Base-by-base conservation (phyloP, 2,888 invertebrate species). In the Mesorhabditis spiculigera region DNA sequence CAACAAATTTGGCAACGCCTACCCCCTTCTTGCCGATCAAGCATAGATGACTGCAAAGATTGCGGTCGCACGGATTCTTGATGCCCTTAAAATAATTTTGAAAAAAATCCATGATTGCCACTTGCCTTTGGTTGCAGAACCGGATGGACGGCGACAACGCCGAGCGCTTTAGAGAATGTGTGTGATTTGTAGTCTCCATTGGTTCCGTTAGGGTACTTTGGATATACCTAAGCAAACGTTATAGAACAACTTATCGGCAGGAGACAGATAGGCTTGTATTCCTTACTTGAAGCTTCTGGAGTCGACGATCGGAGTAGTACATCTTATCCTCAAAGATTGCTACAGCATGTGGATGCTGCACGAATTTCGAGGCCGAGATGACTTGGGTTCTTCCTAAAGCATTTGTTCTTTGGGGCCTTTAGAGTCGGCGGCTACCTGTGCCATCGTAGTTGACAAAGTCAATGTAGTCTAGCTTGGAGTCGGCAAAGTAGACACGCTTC, bases 371-470 rank as follows among this genome's bases (percentile, higher is more conserved):
- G 4, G 78, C 75, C 10, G 80, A 77, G 45, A 82, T 70, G 6
- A 82, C 82, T 69, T 83, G 83, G 0, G 78, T 78, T 41, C 82
- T 68, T 5, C 80, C 80, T 79, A 63, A 28, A 75, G 68, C 41
- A n/a, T 16, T 28, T 28, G 28, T 28, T 28, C 28, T 28, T 28
- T 28, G 28, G 28, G 28, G 28, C 28, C 28, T 28, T 28, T 28
- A 28, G 28, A 28, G 28, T 28, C 28, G 28, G 3, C 28, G 28
- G 28, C 28, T 28, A 87, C 88, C 85, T 0, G 91, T 90, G 6
- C 98, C 98, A 83, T 97, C 93, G 88, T 98, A 98, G 84, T 94
- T 92, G 86, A 95, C 96, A 86, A 94, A 95, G 86, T 97, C 97
- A 72, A 98, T 97, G 85, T 93, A 97, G 86, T 97, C 97, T 50